These are phyloP conservation scores for Tenebrio molitor DNA, from an alignment of 1,140 invertebrate genomes.

Conservation along the genomic window DNA sequence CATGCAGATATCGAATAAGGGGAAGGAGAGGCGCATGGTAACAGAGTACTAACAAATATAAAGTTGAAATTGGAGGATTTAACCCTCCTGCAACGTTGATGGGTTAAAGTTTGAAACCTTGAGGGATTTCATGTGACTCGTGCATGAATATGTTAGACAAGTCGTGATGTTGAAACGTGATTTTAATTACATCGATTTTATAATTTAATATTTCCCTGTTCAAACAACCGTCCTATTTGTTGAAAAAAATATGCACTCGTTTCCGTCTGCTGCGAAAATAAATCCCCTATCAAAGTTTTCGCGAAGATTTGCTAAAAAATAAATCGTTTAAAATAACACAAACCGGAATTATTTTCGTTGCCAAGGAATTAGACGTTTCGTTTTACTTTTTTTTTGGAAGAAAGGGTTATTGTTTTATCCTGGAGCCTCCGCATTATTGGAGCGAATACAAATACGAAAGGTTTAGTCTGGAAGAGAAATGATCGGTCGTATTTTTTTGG, in stretches of 20 bases:
- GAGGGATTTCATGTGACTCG: constrained; percentile 15
- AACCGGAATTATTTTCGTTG: too few species aligned
- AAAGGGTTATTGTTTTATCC: too few species aligned
- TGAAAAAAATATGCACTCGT: background rate
- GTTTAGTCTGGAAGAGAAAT: too few species aligned
- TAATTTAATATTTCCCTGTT: constrained; percentile 11
- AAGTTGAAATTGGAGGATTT: constrained; percentile 13
- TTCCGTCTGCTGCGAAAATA: background rate
- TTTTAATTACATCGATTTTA: constrained; percentile 29
- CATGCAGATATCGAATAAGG: constrained; percentile 9
- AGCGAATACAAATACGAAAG: too few species aligned
- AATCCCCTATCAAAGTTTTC: background rate
- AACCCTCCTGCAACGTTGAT: constrained; percentile 20
- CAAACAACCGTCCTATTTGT: constrained; percentile 1
- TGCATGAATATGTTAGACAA: constrained; percentile 23
- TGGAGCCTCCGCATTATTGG: too few species aligned
- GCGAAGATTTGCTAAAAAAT: background rate
- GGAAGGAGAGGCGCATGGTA: background rate
- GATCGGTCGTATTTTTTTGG: too few species aligned
- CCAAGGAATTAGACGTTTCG: too few species aligned
- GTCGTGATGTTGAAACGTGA: constrained; percentile 28
- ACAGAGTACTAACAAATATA: constrained; percentile 21
- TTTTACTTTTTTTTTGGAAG: too few species aligned
- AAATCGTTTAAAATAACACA: too few species aligned
- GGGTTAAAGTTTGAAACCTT: constrained; percentile 31